Evolutionary conservation across 37 sponge, comb jelly and placozoan species (phyloP).

Genomic region (Hexactinellida sp.): DNA sequence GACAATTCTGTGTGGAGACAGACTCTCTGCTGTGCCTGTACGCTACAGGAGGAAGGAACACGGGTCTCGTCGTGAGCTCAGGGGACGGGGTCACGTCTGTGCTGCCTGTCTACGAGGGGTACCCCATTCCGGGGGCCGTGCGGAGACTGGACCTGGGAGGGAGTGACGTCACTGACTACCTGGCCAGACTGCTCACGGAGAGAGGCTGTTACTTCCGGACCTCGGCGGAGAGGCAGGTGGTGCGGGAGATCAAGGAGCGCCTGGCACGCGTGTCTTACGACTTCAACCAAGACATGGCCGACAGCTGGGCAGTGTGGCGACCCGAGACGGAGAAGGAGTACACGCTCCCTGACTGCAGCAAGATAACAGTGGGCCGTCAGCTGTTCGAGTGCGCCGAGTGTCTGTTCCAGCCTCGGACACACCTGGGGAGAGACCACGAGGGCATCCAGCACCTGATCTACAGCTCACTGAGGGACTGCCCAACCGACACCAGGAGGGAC

Average conservation of each 20-base stretch:
- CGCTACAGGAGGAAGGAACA: background rate
- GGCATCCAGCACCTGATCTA: background rate
- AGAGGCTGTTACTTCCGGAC: background rate
- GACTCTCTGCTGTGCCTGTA: background rate
- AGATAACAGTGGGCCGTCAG: background rate
- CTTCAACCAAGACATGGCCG: background rate
- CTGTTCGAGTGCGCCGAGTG: background rate
- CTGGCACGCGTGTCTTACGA: background rate
- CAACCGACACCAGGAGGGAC: background rate
- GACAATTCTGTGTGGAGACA: background rate
- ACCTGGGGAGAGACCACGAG: background rate
- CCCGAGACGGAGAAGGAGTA: background rate
- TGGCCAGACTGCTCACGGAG: background rate
- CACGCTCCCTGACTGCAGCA: background rate
- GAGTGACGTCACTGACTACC: background rate
- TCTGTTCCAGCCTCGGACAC: background rate
- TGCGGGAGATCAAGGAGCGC: background rate
- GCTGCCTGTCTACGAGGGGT: background rate
- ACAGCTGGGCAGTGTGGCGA: background rate
- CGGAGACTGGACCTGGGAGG: conserved; percentile 1
- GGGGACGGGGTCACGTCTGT: background rate
- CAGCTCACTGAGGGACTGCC: background rate
- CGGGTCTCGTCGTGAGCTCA: background rate
- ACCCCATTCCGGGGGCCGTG: background rate
- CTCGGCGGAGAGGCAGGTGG: background rate